Evolutionary conservation across 2,888 invertebrate species (phyloP).

Genomic region (Eupithecia subfuscata): DNA sequence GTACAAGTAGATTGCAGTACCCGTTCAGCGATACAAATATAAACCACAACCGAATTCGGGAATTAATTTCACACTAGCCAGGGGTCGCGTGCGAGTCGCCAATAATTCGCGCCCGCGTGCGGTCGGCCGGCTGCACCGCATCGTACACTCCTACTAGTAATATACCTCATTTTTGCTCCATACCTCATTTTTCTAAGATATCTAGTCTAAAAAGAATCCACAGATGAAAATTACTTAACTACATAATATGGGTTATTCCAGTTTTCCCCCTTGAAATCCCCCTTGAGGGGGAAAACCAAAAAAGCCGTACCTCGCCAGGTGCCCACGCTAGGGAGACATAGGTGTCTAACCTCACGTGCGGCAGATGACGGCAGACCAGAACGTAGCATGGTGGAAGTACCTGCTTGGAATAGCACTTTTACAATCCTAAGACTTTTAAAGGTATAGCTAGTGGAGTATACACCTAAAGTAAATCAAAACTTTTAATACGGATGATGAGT

Average conservation of each 20-base stretch:
- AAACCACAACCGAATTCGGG: conserved; percentile 31
- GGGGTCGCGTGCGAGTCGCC: conserved; percentile 43
- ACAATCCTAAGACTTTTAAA: too few relatives aligned
- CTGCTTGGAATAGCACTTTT: too few relatives aligned
- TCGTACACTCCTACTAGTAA: conserved; percentile 12
- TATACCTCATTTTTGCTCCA: not conserved
- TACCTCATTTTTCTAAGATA: not conserved
- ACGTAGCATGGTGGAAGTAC: too few relatives aligned
- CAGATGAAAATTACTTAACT: not conserved
- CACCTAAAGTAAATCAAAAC: too few relatives aligned
- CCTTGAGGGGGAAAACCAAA: too few relatives aligned
- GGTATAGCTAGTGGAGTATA: too few relatives aligned
- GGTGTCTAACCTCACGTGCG: too few relatives aligned
- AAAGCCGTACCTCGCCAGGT: not conserved
- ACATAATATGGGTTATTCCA: too few relatives aligned
- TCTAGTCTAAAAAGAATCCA: not conserved
- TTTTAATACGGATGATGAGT: too few relatives aligned
- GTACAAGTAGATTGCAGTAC: conserved; percentile 13
- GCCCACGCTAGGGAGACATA: too few relatives aligned
- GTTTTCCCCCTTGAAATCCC: too few relatives aligned
- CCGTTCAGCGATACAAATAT: conserved; percentile 20
- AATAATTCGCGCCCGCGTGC: conserved; percentile 41
- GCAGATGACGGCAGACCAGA: too few relatives aligned
- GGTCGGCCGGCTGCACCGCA: conserved; percentile 23
- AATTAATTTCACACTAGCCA: conserved; percentile 35